These are phyloP conservation scores for Sinelater perroti DNA, from an alignment of 2,888 invertebrate genomes.

Conservation along the genomic window DNA sequence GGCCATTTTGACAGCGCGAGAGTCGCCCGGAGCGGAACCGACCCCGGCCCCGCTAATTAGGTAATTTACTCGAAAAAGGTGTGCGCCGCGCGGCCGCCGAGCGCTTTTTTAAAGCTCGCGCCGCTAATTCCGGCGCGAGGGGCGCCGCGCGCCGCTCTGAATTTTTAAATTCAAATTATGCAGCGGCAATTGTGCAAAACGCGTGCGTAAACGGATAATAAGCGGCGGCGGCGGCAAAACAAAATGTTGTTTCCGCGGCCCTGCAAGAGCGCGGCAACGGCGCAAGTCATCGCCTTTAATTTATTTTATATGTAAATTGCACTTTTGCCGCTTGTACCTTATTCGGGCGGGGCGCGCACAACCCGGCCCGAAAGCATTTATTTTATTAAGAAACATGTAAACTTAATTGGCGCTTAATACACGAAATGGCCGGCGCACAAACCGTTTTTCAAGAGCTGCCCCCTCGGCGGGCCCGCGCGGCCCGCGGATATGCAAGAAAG, in stretches of 20 bases:
- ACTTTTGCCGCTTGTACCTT: constrained; percentile 23
- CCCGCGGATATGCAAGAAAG: constrained; percentile 33
- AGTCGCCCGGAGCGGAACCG: not conserved
- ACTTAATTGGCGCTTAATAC: constrained; percentile 49
- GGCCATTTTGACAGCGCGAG: constrained; percentile 1
- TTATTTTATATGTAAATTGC: constrained; percentile 43
- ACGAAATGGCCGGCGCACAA: constrained; percentile 45
- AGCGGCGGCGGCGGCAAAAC: constrained; percentile 25
- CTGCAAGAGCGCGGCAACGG: constrained; percentile 31
- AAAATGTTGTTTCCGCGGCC: constrained; percentile 24
- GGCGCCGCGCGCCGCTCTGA: too few species aligned
- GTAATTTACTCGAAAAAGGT: constrained; percentile 2
- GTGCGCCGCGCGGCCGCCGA: not conserved
- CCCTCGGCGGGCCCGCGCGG: not conserved
- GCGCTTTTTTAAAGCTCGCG: constrained; percentile 10
- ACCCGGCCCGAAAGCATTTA: constrained; percentile 16
- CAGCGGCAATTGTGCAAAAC: constrained; percentile 29
- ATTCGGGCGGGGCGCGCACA: constrained; percentile 2
- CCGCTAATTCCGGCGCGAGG: constrained; percentile 7
- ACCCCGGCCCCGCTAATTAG: not conserved
- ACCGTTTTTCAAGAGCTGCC: constrained; percentile 15
- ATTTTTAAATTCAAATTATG: constrained; percentile 28
- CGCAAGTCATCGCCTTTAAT: constrained; percentile 45
- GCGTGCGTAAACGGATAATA: constrained; percentile 36
- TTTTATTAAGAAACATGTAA: constrained; percentile 46